phyloP scores from a whole-genome alignment of 1,140 invertebrate species.

The Coelopa frigida region DNA sequence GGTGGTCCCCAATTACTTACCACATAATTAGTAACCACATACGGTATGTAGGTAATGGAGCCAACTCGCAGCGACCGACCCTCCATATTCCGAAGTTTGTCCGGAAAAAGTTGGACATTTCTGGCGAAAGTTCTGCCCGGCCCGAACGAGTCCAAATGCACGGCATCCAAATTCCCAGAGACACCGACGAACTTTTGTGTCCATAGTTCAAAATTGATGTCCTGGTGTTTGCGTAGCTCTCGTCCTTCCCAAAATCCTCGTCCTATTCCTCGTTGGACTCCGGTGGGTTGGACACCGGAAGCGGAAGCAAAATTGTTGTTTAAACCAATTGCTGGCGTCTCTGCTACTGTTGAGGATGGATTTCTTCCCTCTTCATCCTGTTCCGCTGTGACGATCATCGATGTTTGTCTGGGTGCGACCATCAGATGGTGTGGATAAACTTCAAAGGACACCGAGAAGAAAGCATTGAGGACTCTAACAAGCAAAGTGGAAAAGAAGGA shows the following conservation, averaged over 20 bases:
- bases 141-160: slow-evolving; percentile 36
- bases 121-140: slow-evolving; percentile 32
- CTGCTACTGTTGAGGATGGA: too few relatives aligned
- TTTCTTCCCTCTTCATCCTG: too few relatives aligned
- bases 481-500: too few relatives aligned
- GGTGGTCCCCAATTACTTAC: slow-evolving; percentile 45
- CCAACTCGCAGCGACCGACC: slow-evolving; percentile 29
- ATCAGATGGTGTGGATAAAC: slow-evolving; percentile 42
- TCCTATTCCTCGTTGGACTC: too few relatives aligned
- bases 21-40: slow-evolving; percentile 44
- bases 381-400: too few relatives aligned
- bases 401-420: slow-evolving; percentile 22
- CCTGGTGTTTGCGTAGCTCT: slow-evolving; percentile 27
- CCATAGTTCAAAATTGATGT: slow-evolving; percentile 43
- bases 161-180: slow-evolving; percentile 38
- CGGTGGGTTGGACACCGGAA: too few relatives aligned
- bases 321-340: too few relatives aligned
- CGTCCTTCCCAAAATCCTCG: too few relatives aligned
- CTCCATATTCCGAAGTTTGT: slow-evolving; percentile 39
- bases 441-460: slow-evolving; percentile 6
- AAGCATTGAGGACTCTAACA: too few relatives aligned
- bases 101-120: slow-evolving; percentile 39
- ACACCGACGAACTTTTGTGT: slow-evolving; percentile 43
- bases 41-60: slow-evolving; percentile 41
- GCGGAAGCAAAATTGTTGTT: too few relatives aligned